phyloP scores from a whole-genome alignment of 2,888 invertebrate genomes.

The Troglohyphantes excavatus region DNA sequence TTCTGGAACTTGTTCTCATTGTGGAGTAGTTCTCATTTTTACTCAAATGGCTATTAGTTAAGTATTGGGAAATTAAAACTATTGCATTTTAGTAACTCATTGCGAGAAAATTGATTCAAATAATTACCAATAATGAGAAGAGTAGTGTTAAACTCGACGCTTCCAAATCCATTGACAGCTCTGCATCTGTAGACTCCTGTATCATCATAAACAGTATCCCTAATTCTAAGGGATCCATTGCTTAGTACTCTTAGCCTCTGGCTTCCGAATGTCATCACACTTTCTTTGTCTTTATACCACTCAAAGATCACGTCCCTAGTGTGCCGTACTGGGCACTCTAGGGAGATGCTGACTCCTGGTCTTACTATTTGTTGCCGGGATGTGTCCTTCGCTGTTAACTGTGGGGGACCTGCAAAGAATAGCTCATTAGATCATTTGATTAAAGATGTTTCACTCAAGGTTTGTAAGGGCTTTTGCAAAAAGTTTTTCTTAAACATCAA shows the following conservation, averaged over 20 bases:
- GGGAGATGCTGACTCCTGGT: constrained; percentile 29
- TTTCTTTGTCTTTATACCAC: constrained; percentile 76
- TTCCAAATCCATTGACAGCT: constrained; percentile 78
- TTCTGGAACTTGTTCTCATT: too few species aligned
- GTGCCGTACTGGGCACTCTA: constrained; percentile 72
- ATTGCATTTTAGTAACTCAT: too few species aligned
- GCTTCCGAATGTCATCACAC: constrained; percentile 45
- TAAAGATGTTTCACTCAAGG: too few species aligned
- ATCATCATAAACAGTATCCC: constrained; percentile 71
- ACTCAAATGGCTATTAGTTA: too few species aligned
- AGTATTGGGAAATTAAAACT: too few species aligned
- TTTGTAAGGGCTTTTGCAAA: too few species aligned
- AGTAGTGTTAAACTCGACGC: constrained; percentile 71
- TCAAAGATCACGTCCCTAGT: constrained; percentile 65
- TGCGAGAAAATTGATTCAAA: neutral
- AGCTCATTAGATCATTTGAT: too few species aligned
- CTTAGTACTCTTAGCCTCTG: constrained; percentile 57
- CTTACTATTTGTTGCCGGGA: constrained; percentile 53
- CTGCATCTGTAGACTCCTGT: constrained; percentile 77
- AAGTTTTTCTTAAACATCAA: too few species aligned
- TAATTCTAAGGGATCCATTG: constrained; percentile 76
- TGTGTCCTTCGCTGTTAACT: constrained; percentile 28
- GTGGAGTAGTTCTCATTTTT: too few species aligned
- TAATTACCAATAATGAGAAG: constrained; percentile 73
- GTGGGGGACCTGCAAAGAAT: constrained; percentile 79